Evolutionary conservation across 2,113 vertebrate genomes (phyloP), one percentile per base, ranked within the genome.

Genomic region (Peromyscus polionotus): DNA sequence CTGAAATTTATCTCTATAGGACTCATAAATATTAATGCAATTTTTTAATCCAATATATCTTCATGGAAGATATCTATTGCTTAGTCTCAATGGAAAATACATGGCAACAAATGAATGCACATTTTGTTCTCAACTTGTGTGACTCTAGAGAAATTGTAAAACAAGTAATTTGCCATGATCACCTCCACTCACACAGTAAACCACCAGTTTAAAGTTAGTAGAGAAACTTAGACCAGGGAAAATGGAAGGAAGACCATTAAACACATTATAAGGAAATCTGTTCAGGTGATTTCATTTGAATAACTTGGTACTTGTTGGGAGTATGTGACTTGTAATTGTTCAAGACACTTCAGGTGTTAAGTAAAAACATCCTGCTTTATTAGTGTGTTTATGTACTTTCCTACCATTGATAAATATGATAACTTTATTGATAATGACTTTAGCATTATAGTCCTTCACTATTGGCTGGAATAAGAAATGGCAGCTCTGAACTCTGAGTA

Each of bases 381-480:
- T 61, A 22, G 16, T 22, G 5, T 33, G 22, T 76, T 93, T 94
- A 68, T 85, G 0, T 8, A 76, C 8, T 88, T 90, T 54, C 2
- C 88, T 81, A 73, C 73, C 12, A 96, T 48, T 73, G 88, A 26
- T 93, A 91, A 85, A 83, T 81, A 17, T 67, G 48, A 10, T 65
- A 83, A 77, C 7, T 95, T 63, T 88, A 28, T 75, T 91, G 68
- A 10, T 17, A 91, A 42, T 65, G 42, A 9, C 70, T 81, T 36
- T 17, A 76, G 4, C 4, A 39, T 42, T 79, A 14, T 1, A 77
- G 0, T 22, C 1, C 33, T 81, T 86, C 68, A 16, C 85, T 90
- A 92, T 93, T 96, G 97, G 90, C 61, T 10, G 84, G 1, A 95
- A 83, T 83, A 59, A 87, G 31, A 96, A 93, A 95, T 48, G 14